A percentile compares a stretch with the other conserved stretches of the same genome.
phyloP scores from a whole-genome alignment of 2,797 vertebrate genomes.

The Typhlichthys eigenmanni region DNA sequence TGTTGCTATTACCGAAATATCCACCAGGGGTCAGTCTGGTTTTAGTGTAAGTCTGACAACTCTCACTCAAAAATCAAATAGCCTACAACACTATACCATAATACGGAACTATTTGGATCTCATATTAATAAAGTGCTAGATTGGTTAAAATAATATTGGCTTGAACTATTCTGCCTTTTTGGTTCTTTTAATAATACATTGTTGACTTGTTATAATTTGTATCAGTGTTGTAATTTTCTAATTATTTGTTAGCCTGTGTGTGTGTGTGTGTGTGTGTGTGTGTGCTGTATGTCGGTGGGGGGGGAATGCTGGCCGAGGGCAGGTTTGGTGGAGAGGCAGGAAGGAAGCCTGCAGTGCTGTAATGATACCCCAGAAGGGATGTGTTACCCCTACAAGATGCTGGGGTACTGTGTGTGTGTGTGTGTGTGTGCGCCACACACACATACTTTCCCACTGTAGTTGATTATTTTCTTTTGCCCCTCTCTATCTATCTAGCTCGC shows the following conservation, averaged over 20 bases:
- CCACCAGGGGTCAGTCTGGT: conserved; percentile 72
- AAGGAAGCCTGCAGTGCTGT: conserved; percentile 56
- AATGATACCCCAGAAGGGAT: conserved; percentile 52
- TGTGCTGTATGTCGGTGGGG: conserved; percentile 1
- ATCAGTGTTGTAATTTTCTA: too few relatives aligned
- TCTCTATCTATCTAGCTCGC: neutral
- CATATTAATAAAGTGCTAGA: too few relatives aligned
- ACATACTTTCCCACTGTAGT: neutral
- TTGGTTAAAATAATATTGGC: neutral
- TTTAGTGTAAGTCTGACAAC: conserved; percentile 35
- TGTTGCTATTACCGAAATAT: conserved; percentile 24
- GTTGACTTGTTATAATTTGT: too few relatives aligned
- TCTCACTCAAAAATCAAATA: too few relatives aligned
- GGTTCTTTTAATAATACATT: too few relatives aligned
- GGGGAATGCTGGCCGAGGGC: conserved; percentile 34
- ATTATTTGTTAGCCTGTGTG: neutral
- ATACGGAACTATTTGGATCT: too few relatives aligned
- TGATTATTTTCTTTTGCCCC: neutral
- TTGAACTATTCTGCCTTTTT: too few relatives aligned
- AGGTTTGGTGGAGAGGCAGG: conserved; percentile 36
- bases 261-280: neutral
- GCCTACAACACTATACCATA: too few relatives aligned
- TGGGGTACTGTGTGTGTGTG: neutral
- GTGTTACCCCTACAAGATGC: conserved; percentile 6
- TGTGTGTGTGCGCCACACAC: conserved; percentile 21